Base-by-base conservation (phyloP, 2,888 invertebrate genomes). In the Drosophila histrio region DNA sequence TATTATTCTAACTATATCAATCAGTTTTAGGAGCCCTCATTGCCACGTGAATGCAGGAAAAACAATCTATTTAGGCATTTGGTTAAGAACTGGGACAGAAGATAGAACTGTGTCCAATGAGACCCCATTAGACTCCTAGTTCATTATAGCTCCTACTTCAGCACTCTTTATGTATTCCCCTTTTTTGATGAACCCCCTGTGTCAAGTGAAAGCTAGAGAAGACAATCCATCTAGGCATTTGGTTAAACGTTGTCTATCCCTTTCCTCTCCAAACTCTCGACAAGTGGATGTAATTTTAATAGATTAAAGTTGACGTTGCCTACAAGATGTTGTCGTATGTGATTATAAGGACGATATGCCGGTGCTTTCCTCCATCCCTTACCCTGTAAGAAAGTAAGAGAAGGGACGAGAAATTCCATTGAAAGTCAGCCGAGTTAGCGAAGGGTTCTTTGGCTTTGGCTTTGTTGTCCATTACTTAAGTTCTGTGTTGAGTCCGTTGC, bases 391-490 rank as follows among this genome's bases (percentile, higher is more conserved):
- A 28, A 9, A 30, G 3, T 11, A n/a, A 28, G 6, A 17, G 6
- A 17, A 7, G 44, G 28, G n/a, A 9, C 2, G 24, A 21, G n/a
- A 65, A 70, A 65, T 32, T 44, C 47, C 64, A 60, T 64, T 70
- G 54, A 41, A 58, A 54, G 53, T 54, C 58, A 46, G 46, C 38
- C 15, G 43, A 36, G 50, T 21, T 24, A 28, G 39, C 17, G 2
- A 41, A 49, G 57, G 30, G 32, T 38, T 28, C 22, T 64, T 64
- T 36, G 21, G 71, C 50, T 54, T 61, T 72, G 60, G 62, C 36
- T 59, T 66, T 72, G 57, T 61, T 59, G 72, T 56, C 66, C 73
- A 76, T 76, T 73, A 76, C 72, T 71, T 65, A 71, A 76, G 54
- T 46, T 43, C 38, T 15, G 39, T 56, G 56, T 28, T 44, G 44